Conservation (phyloP, 2,113 vertebrate species). For the Cnemophilus loriae region DNA sequence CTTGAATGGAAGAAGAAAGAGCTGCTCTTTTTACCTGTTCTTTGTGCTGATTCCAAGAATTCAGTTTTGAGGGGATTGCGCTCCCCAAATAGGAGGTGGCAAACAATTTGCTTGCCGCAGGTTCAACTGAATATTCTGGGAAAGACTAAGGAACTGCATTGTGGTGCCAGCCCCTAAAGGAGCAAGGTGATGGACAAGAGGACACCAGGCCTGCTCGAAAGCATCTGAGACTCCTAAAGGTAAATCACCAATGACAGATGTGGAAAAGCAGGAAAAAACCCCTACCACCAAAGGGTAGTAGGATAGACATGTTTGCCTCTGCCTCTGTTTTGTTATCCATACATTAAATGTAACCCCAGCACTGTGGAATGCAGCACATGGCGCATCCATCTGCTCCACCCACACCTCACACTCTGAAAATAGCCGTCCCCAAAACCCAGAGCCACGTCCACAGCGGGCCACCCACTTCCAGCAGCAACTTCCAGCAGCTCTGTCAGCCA, state of each 20-base stretch:
- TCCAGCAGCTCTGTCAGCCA: background rate
- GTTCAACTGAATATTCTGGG: background rate
- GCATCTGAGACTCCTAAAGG: background rate
- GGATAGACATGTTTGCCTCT: background rate
- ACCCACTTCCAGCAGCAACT: background rate
- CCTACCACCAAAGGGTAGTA: background rate
- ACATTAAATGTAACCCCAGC: background rate
- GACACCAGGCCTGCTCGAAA: rapidly evolving
- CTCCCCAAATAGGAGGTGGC: background rate
- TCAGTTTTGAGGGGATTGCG: background rate
- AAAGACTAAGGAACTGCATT: background rate
- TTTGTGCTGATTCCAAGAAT: background rate
- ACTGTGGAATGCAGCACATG: background rate
- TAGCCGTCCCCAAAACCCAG: background rate
- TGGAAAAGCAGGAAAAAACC: background rate
- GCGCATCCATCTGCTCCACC: background rate
- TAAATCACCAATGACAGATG: background rate
- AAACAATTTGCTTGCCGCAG: background rate
- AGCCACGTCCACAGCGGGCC: background rate
- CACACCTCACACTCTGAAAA: background rate
- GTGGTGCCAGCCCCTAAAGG: background rate
- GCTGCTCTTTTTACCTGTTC: background rate
- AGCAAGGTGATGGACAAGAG: background rate
- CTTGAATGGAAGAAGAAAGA: background rate
- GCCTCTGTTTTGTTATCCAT: background rate